A percentile compares a stretch with the other conserved stretches of the same genome.
These are phyloP conservation scores for Alosa alosa DNA, from an alignment of 2,113 vertebrate genomes.

Conservation along the genomic window DNA sequence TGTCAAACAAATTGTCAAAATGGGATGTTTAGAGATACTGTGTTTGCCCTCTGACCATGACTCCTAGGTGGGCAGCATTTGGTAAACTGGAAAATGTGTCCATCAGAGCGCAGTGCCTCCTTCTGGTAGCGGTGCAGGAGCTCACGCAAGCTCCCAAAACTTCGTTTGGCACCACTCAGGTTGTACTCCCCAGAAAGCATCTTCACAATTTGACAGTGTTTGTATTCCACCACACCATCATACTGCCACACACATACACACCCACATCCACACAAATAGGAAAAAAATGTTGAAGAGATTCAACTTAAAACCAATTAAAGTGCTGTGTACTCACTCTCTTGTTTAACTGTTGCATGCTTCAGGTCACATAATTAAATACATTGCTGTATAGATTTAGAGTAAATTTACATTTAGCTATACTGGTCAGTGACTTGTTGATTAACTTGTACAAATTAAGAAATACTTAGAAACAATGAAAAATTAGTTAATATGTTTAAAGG, in stretches of 20 bases:
- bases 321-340: no score
- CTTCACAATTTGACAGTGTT: slow-evolving; percentile 91
- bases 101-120: slow-evolving; percentile 93
- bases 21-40: background rate
- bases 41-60: slow-evolving; percentile 76
- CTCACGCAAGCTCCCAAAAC: slow-evolving; percentile 83
- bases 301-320: no score
- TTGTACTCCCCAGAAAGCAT: slow-evolving; percentile 83
- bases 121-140: slow-evolving; percentile 94
- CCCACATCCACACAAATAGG: background rate
- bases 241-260: slow-evolving; percentile 58
- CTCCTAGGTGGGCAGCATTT: slow-evolving; percentile 88
- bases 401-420: no score
- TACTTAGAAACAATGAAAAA: no score
- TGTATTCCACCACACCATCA: slow-evolving; percentile 81
- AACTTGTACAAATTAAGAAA: no score
- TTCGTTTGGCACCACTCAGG: slow-evolving; percentile 87
- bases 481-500: no score
- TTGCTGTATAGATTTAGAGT: no score
- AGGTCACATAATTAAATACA: no score
- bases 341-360: no score
- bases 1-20: slow-evolving; percentile 4
- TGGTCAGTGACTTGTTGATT: no score
- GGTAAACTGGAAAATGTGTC: slow-evolving; percentile 90
- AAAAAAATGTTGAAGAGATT: background rate